Conservation (phyloP, 2,113 vertebrate species). For the Poeciliopsis turrubarensis region DNA sequence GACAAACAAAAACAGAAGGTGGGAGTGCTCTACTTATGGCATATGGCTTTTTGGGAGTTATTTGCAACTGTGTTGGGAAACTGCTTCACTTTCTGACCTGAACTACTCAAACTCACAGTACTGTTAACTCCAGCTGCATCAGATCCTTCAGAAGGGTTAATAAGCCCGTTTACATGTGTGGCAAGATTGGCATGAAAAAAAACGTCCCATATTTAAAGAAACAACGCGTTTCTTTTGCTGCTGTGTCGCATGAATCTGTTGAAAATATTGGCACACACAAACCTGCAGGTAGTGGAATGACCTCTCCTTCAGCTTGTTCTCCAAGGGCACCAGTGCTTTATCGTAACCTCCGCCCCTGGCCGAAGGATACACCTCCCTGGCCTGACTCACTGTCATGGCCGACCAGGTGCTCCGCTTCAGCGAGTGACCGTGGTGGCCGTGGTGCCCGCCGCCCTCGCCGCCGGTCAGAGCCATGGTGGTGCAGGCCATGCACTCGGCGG, state of each 20-base stretch:
- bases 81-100: not conserved
- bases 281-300: conserved; percentile 97
- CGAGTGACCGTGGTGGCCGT: conserved; percentile 82
- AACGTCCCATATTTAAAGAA: not conserved
- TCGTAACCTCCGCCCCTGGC: conserved; percentile 81
- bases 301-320: conserved; percentile 92
- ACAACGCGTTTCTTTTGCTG: not conserved
- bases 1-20: too few relatives aligned
- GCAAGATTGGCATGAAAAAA: not conserved
- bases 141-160: not conserved
- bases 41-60: not conserved
- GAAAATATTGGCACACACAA: conserved; percentile 51
- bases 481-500: conserved; percentile 94
- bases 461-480: conserved; percentile 91
- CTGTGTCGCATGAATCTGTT: not conserved
- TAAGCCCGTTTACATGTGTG: not conserved
- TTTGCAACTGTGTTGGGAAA: not conserved
- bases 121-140: not conserved
- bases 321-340: conserved; percentile 91
- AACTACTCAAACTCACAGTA: not conserved
- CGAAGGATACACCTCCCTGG: conserved; percentile 91
- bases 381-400: conserved; percentile 98
- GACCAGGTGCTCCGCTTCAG: conserved; percentile 97
- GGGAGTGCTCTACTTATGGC: too few relatives aligned
- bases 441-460: conserved; percentile 72